These are phyloP conservation scores for Threskiornis aethiopicus DNA, from an alignment of 2,797 vertebrate species.

Conservation along the genomic window DNA sequence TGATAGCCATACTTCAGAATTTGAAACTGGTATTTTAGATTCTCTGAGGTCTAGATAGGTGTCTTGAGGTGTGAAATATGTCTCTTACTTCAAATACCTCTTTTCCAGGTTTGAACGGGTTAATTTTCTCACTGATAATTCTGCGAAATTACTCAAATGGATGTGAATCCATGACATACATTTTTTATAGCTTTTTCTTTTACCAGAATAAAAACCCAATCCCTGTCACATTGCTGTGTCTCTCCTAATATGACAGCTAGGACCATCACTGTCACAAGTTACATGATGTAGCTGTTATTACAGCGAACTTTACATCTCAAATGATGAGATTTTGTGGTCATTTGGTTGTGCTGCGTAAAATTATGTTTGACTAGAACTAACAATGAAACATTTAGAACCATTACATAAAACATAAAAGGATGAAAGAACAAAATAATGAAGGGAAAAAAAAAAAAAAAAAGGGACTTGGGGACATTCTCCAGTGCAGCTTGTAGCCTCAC, in stretches of 20 bases:
- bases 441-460: background rate
- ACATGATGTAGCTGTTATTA: conserved; percentile 17
- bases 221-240: background rate
- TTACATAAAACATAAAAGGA: conserved; percentile 1
- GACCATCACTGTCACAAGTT: conserved; percentile 32
- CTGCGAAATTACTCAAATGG: conserved; percentile 6
- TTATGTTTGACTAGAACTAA: conserved; percentile 34
- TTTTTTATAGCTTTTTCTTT: background rate
- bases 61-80: background rate
- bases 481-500: background rate
- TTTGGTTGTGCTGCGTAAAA: background rate
- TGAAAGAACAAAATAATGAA: conserved; percentile 1
- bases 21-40: background rate
- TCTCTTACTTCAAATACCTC: background rate
- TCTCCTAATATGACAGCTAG: background rate
- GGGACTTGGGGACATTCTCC: background rate
- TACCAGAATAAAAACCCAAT: background rate
- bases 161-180: background rate
- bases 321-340: conserved; percentile 32
- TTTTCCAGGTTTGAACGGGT: background rate
- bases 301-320: background rate
- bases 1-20: background rate
- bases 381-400: conserved; percentile 14
- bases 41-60: background rate
- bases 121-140: background rate